A percentile compares a stretch with the other conserved stretches of the same genome.
Conservation (phyloP, 2,797 vertebrate genomes). For the Aratinga solstitialis region DNA sequence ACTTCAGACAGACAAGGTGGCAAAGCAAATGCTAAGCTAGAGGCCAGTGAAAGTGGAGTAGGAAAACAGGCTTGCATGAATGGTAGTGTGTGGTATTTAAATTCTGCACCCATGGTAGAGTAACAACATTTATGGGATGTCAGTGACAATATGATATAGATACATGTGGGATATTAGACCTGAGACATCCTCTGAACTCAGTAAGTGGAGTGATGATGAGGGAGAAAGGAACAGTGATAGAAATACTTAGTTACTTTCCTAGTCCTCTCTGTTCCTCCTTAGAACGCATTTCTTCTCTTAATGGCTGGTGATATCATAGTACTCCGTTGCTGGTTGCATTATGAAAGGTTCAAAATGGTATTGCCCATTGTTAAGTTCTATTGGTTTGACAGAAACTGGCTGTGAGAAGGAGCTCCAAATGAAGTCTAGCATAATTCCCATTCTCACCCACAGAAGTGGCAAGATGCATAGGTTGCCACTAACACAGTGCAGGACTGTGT, state of each 20-base stretch:
- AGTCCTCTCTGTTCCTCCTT: neutral
- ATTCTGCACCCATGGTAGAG: neutral
- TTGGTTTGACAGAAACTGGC: neutral
- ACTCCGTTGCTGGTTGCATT: neutral
- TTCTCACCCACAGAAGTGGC: neutral
- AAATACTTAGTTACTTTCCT: neutral
- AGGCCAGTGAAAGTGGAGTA: neutral
- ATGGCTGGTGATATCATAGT: accelerated
- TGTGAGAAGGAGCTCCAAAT: neutral
- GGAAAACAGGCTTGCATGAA: neutral
- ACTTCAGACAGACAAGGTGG: neutral
- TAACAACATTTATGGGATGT: neutral
- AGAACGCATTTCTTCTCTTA: neutral
- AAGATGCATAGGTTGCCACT: neutral
- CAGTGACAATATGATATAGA: neutral
- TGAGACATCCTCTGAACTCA: neutral
- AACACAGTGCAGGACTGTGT: neutral
- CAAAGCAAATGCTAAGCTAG: neutral
- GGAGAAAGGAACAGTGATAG: neutral
- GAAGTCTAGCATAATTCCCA: neutral
- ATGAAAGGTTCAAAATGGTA: neutral
- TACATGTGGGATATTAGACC: neutral
- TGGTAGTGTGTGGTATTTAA: neutral
- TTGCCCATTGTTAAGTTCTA: neutral
- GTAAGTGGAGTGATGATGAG: neutral